Conservation (phyloP, 2,888 invertebrate genomes). For the Diploptera punctata region DNA sequence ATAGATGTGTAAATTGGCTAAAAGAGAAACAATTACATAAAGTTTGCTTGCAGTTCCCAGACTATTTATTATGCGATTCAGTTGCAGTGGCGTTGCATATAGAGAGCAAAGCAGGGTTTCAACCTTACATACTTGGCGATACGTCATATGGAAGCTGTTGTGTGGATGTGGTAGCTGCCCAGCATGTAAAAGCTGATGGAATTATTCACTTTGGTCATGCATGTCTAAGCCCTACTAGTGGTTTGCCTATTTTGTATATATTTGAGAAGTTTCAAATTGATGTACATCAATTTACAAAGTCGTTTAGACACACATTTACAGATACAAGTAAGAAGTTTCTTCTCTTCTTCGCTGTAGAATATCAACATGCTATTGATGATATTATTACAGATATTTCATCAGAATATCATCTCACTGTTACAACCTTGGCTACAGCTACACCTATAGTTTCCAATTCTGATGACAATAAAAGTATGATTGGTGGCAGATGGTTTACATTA, state of each 20-base stretch:
- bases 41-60: slow-evolving; percentile 94
- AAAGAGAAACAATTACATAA: no score
- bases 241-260: slow-evolving; percentile 78
- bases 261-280: slow-evolving; percentile 69
- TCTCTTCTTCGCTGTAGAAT: slow-evolving; percentile 53
- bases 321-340: slow-evolving; percentile 45
- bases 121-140: slow-evolving; percentile 85
- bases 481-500: slow-evolving; percentile 27
- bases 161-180: slow-evolving; percentile 87
- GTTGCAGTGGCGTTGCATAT: slow-evolving; percentile 66
- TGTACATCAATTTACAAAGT: slow-evolving; percentile 49
- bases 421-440: no score
- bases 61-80: slow-evolving; percentile 74
- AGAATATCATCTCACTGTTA: no score
- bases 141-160: slow-evolving; percentile 94
- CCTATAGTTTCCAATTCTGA: no score
- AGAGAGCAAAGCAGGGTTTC: slow-evolving; percentile 59
- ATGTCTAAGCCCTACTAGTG: slow-evolving; percentile 78
- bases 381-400: no score
- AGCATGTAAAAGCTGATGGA: slow-evolving; percentile 84
- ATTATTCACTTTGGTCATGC: slow-evolving; percentile 91
- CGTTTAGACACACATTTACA: slow-evolving; percentile 30
- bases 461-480: no score
- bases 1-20: no score
- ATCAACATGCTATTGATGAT: slow-evolving; percentile 34